These are phyloP conservation scores for Cantharis rustica DNA, from an alignment of 2,888 invertebrate species.

Conservation along the genomic window DNA sequence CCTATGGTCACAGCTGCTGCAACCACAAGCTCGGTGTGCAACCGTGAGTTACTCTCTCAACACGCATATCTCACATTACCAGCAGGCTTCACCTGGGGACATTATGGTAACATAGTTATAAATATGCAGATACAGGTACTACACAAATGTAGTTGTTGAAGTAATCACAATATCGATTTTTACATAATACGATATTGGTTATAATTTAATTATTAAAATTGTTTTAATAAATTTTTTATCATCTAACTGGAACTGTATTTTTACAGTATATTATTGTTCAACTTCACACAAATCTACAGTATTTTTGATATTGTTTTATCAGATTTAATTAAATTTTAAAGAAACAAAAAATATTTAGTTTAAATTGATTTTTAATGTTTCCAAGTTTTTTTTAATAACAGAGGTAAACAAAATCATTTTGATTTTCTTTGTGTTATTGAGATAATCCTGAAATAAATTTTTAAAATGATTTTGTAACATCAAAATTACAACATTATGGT, in stretches of 20 bases:
- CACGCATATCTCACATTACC: constrained; percentile 32
- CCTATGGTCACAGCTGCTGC: constrained; percentile 45
- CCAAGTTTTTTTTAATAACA: not conserved
- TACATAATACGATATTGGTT: not conserved
- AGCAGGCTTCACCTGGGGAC: constrained; percentile 28
- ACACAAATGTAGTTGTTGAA: not conserved
- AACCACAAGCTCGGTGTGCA: constrained; percentile 37
- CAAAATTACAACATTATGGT: not conserved
- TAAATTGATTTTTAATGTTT: not conserved
- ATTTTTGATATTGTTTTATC: too few relatives aligned
- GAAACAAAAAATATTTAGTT: not conserved
- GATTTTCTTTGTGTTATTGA: not conserved
- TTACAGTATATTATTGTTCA: not conserved
- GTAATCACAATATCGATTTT: not conserved
- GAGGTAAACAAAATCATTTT: not conserved
- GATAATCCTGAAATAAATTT: not conserved
- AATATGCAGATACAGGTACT: constrained; percentile 25
- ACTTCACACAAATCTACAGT: not conserved
- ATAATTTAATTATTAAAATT: not conserved
- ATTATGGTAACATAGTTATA: constrained; percentile 25
- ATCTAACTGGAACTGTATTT: too few relatives aligned
- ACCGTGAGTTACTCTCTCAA: constrained; percentile 30
- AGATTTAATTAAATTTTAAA: not conserved
- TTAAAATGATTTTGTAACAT: not conserved
- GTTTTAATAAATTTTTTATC: not conserved